Evolutionary conservation across 2,113 vertebrate genomes (phyloP).

Genomic region (Noctilio leporinus): DNA sequence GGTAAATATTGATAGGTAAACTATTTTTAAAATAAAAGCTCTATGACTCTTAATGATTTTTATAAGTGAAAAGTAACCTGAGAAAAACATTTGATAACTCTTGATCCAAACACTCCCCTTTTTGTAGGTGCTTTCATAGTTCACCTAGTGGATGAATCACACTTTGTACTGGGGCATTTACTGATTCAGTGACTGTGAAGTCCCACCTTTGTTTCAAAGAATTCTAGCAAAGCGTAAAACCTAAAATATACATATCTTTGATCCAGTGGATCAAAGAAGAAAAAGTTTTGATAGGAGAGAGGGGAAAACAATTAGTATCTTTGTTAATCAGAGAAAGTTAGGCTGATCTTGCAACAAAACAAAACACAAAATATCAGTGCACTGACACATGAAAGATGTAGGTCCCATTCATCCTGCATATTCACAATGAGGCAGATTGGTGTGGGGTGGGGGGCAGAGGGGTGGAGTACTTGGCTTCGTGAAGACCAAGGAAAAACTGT

Average conservation of each 20-base stretch:
- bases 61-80: background rate
- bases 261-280: background rate
- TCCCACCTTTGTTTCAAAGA: background rate
- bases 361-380: background rate
- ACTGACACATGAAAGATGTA: background rate
- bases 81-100: background rate
- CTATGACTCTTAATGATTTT: background rate
- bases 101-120: background rate
- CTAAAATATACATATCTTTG: background rate
- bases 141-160: background rate
- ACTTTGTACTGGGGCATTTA: background rate
- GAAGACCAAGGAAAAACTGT: background rate
- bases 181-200: background rate
- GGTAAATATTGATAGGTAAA: background rate
- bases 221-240: background rate
- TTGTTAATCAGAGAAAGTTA: background rate
- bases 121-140: background rate
- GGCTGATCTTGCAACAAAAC: background rate
- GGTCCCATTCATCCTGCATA: background rate
- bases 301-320: background rate
- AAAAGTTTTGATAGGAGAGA: background rate
- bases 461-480: background rate
- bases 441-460: too few relatives aligned
- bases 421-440: background rate
- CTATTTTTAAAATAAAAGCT: background rate